Percentiles rank a stretch among this genome's conserved stretches.
These are phyloP conservation scores for Geotrupes spiniger DNA, from an alignment of 2,888 invertebrate genomes.

Conservation along the genomic window DNA sequence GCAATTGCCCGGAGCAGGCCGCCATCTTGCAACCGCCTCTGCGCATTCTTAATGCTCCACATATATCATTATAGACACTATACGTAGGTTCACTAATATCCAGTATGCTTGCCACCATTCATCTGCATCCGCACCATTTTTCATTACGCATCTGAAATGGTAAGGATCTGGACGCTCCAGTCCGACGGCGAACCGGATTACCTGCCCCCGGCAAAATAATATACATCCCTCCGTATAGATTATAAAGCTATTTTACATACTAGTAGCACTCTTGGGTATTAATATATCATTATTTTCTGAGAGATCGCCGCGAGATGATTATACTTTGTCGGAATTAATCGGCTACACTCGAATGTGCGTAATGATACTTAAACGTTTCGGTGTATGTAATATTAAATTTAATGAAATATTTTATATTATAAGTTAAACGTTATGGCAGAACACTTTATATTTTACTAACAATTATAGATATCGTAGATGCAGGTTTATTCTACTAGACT, in stretches of 20 bases:
- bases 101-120: slow-evolving; percentile 37
- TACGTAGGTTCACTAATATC: slow-evolving; percentile 46
- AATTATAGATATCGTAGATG: no score
- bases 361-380: no score
- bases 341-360: slow-evolving; percentile 11
- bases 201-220: slow-evolving; percentile 41
- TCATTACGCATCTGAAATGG: slow-evolving; percentile 3
- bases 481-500: no score
- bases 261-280: slow-evolving; percentile 49
- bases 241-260: slow-evolving; percentile 51
- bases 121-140: slow-evolving; percentile 11
- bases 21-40: slow-evolving; percentile 47
- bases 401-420: no score
- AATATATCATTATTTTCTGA: slow-evolving; percentile 50
- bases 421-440: no score
- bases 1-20: slow-evolving; percentile 28
- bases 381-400: no score
- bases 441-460: no score
- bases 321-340: slow-evolving; percentile 22
- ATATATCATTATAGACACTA: slow-evolving; percentile 55
- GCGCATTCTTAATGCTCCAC: slow-evolving; percentile 42
- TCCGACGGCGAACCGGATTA: slow-evolving; percentile 28
- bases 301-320: slow-evolving; percentile 35
- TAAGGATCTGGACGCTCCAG: slow-evolving; percentile 21
- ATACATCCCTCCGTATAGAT: slow-evolving; percentile 49